Evolutionary conservation across 2,797 vertebrate genomes (phyloP), one percentile per base, ranked within the genome.

Genomic region (Lateolabrax maculatus): DNA sequence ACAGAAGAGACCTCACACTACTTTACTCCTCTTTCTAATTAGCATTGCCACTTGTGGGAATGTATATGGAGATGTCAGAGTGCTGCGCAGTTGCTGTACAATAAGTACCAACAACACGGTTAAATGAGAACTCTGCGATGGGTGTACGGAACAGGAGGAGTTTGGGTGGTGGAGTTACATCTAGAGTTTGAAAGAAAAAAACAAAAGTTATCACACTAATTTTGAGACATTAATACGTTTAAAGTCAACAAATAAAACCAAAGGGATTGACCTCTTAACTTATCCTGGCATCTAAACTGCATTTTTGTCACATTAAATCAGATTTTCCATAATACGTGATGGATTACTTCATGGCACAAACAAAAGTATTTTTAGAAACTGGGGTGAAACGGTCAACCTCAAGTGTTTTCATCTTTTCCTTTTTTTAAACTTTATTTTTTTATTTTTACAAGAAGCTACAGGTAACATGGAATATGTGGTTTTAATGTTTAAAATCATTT

Each of bases 1-100:
- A 90, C 86, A 92, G 81, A 91, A 57, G 25, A 81, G 74, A 86
- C 71, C 78, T 88, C 91, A 86, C 80, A 75, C 63, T 78, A 84
- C 52, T 23, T 34, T 9, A 55, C 74, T 79, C 29, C 44, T 86
- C 76, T 80, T 85, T 86, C 31, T 82, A 85, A 89, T 93, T 87
- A 79, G 79, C 71, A 49, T 63, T 75, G 77, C 68, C 84, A 75
- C 85, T 84, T 84, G 77, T 76, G 64, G 70, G 61, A 89, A 84
- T 72, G 23, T 80, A 85, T 87, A 79, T 60, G 60, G 80, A 77
- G 85, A 67, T 77, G 75, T 43, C 67, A 79, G 64, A 44, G 66
- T 18, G 37, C 69, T 83, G 29, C 7, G 19, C 11, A 18, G 74
- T 80, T 84, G 34, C 77, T 85, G 66, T 67, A 41, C 67, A 57